Conservation (phyloP, 2,888 invertebrate species). For the Druceiella hillmani region DNA sequence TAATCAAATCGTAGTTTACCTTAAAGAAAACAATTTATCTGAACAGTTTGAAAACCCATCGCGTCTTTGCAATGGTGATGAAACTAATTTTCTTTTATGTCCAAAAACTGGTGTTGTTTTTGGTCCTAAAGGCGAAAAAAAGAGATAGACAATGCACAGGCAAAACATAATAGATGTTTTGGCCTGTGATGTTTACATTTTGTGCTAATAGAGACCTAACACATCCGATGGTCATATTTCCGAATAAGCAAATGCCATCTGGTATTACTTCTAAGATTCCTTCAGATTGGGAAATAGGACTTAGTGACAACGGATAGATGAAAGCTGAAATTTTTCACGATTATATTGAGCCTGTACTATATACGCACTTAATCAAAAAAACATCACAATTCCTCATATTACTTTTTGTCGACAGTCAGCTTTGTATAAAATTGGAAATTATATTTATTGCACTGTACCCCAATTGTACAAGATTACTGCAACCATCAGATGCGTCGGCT, state of each 20-base stretch:
- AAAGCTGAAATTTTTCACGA: constrained; percentile 32
- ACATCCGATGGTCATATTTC: too few species aligned
- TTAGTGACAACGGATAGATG: constrained; percentile 35
- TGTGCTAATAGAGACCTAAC: too few species aligned
- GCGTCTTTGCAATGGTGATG: constrained; percentile 24
- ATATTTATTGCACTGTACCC: constrained; percentile 23
- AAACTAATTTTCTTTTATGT: constrained; percentile 6
- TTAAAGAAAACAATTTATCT: constrained; percentile 9
- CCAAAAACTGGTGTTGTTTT: constrained; percentile 6
- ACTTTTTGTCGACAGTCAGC: constrained; percentile 30
- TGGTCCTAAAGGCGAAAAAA: constrained; percentile 6
- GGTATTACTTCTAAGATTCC: constrained; percentile 29
- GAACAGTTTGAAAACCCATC: constrained; percentile 11
- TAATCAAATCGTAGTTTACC: neutral
- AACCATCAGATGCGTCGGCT: constrained; percentile 24
- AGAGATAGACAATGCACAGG: too few species aligned
- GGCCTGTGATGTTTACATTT: too few species aligned
- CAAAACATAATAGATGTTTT: too few species aligned
- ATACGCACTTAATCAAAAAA: constrained; percentile 28
- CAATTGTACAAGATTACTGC: constrained; percentile 22
- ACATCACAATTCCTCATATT: constrained; percentile 28
- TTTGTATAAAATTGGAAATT: constrained; percentile 16
- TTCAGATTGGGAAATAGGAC: constrained; percentile 31
- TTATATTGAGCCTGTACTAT: constrained; percentile 30
- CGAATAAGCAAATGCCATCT: constrained; percentile 29